These are phyloP conservation scores for Esox niger DNA, from an alignment of 2,113 vertebrate genomes.

Conservation along the genomic window DNA sequence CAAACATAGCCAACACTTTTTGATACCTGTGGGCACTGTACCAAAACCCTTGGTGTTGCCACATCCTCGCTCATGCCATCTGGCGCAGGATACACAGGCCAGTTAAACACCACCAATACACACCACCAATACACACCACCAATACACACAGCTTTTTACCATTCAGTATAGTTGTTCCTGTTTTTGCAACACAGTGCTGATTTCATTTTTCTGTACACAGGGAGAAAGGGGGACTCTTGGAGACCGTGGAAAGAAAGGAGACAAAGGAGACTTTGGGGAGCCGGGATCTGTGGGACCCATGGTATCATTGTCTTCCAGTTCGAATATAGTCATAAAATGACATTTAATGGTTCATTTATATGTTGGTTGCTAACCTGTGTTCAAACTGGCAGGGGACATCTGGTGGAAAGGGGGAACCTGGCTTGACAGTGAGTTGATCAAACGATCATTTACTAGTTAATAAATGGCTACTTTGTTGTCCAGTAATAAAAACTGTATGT, in stretches of 20 bases:
- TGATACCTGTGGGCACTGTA: not conserved
- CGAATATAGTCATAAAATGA: not conserved
- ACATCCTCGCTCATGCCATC: too few relatives aligned
- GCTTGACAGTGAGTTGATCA: constrained; percentile 77
- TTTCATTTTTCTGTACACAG: constrained; percentile 49
- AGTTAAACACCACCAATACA: not conserved
- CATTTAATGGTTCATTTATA: not conserved
- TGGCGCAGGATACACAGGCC: not conserved
- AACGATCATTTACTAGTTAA: not conserved
- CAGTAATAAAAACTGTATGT: not conserved
- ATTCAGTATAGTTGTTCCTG: not conserved
- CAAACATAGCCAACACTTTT: not conserved
- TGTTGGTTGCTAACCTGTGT: not conserved
- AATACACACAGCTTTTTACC: not conserved
- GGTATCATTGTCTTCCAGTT: constrained; percentile 57
- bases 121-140: too few relatives aligned
- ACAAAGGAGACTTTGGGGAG: constrained; percentile 79
- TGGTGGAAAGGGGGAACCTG: constrained; percentile 79
- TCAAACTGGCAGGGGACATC: constrained; percentile 66
- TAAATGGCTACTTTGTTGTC: not conserved
- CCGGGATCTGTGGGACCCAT: constrained; percentile 72
- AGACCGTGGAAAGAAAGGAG: constrained; percentile 77
- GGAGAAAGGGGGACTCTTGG: constrained; percentile 77
- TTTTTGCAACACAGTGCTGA: not conserved
- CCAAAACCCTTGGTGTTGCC: too few relatives aligned